Conservation (phyloP, 2,797 vertebrate genomes). For the Lindbergichthys nudifrons region DNA sequence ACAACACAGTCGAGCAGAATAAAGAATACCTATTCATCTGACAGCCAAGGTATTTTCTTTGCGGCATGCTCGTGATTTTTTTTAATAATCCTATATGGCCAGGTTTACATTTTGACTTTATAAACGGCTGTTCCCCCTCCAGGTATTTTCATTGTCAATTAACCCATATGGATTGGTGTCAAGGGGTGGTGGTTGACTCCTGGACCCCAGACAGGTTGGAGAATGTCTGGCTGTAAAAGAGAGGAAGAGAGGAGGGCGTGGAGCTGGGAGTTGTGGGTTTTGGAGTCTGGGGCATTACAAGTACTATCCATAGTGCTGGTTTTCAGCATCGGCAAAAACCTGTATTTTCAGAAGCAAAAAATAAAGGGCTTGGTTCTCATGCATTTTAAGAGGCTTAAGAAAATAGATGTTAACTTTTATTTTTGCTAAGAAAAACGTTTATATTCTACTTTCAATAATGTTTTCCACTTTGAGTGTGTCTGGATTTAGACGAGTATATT, state of each 20-base stretch:
- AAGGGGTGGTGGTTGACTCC: constrained; percentile 70
- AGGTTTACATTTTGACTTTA: constrained; percentile 63
- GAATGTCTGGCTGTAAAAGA: constrained; percentile 65
- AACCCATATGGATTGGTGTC: constrained; percentile 76
- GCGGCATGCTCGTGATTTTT: constrained; percentile 46
- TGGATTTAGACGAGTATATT: background rate
- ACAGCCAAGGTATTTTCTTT: constrained; percentile 64
- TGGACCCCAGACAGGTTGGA: constrained; percentile 63
- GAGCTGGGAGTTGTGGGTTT: constrained; percentile 50
- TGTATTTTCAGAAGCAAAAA: background rate
- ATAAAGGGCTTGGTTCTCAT: background rate
- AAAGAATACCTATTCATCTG: constrained; percentile 73
- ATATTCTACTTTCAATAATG: background rate
- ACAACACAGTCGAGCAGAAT: constrained; percentile 74
- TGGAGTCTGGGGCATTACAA: constrained; percentile 29
- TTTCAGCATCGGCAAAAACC: background rate
- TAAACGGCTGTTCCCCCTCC: constrained; percentile 53
- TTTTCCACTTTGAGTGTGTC: constrained; percentile 6
- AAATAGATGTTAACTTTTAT: constrained; percentile 10
- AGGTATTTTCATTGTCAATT: constrained; percentile 81
- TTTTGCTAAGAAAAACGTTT: constrained; percentile 4
- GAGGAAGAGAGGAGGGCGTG: constrained; percentile 59
- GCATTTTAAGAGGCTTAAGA: background rate
- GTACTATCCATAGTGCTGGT: constrained; percentile 17
- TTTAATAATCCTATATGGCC: constrained; percentile 63